Evolutionary conservation across 2,113 vertebrate species (phyloP).

Genomic region (Oreochromis tanganicae): DNA sequence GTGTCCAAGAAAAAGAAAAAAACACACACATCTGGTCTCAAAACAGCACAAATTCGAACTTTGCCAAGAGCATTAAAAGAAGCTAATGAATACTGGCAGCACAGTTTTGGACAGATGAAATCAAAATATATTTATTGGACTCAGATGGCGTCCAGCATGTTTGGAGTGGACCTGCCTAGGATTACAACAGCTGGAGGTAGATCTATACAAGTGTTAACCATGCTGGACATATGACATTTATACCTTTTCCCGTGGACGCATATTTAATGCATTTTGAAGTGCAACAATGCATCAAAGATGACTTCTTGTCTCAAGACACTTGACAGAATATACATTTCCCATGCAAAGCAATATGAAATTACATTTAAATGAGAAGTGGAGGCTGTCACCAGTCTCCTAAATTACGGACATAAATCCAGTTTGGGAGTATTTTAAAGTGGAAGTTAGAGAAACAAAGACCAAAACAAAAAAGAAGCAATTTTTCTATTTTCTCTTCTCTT

Average conservation of each 20-base stretch:
- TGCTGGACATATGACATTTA: background rate
- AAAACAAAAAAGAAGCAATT: background rate
- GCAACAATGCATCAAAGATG: background rate
- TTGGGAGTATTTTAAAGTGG: background rate
- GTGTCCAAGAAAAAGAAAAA: background rate
- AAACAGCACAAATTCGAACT: background rate
- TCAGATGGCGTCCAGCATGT: background rate
- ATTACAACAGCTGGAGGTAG: background rate
- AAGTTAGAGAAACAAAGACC: background rate
- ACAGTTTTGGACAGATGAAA: background rate
- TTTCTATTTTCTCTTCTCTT: background rate
- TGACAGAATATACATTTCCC: rapidly evolving
- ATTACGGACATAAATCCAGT: background rate
- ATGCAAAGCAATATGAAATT: rapidly evolving
- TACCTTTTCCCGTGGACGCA: background rate
- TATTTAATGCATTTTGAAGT: background rate
- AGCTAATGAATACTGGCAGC: background rate
- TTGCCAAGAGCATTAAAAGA: background rate
- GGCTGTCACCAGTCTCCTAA: background rate
- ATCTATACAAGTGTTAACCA: background rate
- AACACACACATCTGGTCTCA: background rate
- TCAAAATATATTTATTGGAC: background rate
- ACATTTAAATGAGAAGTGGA: background rate
- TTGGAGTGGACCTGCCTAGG: background rate
- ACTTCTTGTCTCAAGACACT: background rate